phyloP scores from a whole-genome alignment of 2,888 invertebrate genomes.

The Heteromurus nitidus region DNA sequence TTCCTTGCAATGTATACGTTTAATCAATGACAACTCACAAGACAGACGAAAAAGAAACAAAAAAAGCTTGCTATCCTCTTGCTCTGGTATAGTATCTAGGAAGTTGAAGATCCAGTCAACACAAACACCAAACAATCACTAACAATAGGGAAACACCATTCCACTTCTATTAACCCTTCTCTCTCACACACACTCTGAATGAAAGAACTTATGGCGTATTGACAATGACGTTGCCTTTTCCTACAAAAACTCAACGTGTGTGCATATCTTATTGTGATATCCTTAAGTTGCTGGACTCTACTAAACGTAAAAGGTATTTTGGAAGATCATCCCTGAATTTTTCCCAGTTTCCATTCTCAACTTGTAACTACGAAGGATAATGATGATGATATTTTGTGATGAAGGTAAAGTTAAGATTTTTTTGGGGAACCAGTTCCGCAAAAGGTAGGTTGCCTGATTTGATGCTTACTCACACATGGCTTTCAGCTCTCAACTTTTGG shows the following conservation, averaged over 20 bases:
- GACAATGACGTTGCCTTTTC: slow-evolving; percentile 29
- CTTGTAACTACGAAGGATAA: neutral
- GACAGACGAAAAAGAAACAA: neutral
- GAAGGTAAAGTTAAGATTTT: neutral
- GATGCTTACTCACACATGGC: no score
- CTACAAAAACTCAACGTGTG: neutral
- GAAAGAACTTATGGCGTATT: slow-evolving; percentile 15
- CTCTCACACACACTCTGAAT: no score
- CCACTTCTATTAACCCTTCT: slow-evolving; percentile 28
- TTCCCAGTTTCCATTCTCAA: no score
- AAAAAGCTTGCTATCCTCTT: neutral
- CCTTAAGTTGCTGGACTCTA: neutral
- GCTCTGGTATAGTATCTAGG: neutral
- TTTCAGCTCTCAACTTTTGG: neutral
- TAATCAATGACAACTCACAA: slow-evolving; percentile 27
- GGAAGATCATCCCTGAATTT: neutral
- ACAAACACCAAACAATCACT: slow-evolving; percentile 56
- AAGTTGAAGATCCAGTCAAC: slow-evolving; percentile 53
- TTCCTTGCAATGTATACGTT: slow-evolving; percentile 4
- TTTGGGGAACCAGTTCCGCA: slow-evolving; percentile 59
- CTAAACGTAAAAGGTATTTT: neutral
- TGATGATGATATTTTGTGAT: slow-evolving; percentile 22
- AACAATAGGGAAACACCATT: slow-evolving; percentile 38
- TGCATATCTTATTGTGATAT: neutral
- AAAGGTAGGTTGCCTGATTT: slow-evolving; percentile 34